These are phyloP conservation scores for Drosophila sturtevanti DNA, from an alignment of 1,140 invertebrate species.

Conservation along the genomic window DNA sequence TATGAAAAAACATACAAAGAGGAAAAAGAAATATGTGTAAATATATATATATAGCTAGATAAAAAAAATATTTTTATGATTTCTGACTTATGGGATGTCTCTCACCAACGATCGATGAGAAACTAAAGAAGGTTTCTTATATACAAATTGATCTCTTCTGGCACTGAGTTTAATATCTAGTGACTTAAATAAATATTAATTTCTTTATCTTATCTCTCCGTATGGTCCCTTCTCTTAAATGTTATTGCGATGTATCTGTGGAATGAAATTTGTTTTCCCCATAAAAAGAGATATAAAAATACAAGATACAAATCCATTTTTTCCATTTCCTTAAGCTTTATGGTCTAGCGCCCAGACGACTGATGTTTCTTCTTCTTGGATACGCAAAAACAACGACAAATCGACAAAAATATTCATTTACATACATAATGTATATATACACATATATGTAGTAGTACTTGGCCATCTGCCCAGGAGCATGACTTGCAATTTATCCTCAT, in stretches of 20 bases:
- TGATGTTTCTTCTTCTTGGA: conserved; percentile 34
- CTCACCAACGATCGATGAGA: neutral
- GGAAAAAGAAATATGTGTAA: conserved; percentile 32
- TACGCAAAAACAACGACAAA: conserved; percentile 28
- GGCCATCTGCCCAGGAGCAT: conserved; percentile 74
- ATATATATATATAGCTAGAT: conserved; percentile 28
- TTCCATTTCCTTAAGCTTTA: conserved; percentile 30
- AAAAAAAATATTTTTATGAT: conserved; percentile 39
- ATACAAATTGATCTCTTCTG: neutral
- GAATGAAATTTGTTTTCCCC: neutral
- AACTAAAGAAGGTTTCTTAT: neutral
- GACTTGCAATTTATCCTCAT: conserved; percentile 44
- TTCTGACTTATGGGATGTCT: conserved; percentile 10
- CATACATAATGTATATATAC: too few species aligned
- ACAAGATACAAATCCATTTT: neutral
- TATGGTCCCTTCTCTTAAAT: neutral
- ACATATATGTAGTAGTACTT: conserved; percentile 46
- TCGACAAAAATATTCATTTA: conserved; percentile 27
- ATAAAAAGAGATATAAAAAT: neutral
- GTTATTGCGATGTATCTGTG: neutral
- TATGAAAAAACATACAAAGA: conserved; percentile 7
- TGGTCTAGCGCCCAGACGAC: conserved; percentile 19
- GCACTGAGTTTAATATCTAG: neutral
- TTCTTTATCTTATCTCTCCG: neutral
- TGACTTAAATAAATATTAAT: neutral